These are phyloP conservation scores for Onychomys arenicola DNA, from an alignment of 2,797 vertebrate genomes.

Conservation along the genomic window DNA sequence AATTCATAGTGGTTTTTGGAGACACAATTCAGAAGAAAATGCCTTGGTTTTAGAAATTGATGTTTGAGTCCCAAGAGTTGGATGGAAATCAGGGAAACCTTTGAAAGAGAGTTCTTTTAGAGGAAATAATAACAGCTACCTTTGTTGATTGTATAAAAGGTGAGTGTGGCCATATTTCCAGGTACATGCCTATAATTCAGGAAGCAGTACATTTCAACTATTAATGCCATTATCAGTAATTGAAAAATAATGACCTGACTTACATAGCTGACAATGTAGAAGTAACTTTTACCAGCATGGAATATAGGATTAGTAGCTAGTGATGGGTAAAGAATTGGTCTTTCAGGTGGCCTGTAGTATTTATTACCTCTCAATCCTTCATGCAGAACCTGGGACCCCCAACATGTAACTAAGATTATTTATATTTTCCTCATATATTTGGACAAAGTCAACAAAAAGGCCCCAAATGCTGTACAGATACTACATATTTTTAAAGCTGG, in stretches of 20 bases:
- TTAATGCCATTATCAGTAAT: neutral
- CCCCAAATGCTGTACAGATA: neutral
- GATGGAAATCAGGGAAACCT: neutral
- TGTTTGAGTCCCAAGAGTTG: neutral
- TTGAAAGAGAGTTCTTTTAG: conserved; percentile 20
- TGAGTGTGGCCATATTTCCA: neutral
- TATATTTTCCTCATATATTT: conserved; percentile 3
- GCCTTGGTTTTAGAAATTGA: neutral
- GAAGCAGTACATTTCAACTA: neutral
- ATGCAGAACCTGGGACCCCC: neutral
- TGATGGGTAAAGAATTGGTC: neutral
- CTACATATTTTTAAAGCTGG: neutral
- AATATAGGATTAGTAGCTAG: neutral
- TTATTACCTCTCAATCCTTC: neutral
- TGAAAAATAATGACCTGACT: neutral
- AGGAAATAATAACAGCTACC: neutral
- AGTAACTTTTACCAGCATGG: neutral
- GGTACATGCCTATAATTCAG: neutral
- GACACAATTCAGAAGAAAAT: neutral
- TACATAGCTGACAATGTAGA: neutral
- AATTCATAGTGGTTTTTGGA: conserved; percentile 21
- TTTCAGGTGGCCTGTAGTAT: neutral
- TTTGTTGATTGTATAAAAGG: conserved; percentile 34
- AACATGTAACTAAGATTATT: neutral
- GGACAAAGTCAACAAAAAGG: conserved; percentile 36